phyloP scores from a whole-genome alignment of 1,140 invertebrate species.

The Aphis craccivora region DNA sequence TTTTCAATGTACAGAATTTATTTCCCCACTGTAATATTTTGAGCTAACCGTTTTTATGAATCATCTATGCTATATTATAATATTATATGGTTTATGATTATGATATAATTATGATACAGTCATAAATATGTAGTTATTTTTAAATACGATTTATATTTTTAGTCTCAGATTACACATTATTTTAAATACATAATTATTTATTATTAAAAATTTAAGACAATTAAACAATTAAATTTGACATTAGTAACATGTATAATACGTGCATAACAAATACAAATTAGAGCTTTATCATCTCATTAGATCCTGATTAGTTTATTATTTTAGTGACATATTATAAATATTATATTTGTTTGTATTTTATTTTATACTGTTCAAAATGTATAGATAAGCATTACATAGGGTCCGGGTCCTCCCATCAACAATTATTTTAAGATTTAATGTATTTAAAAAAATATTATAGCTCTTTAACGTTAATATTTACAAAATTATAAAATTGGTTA shows the following conservation, averaged over 20 bases:
- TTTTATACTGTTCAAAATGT: not conserved
- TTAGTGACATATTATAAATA: not conserved
- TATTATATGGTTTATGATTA: no score
- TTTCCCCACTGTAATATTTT: not conserved
- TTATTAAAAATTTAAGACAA: not conserved
- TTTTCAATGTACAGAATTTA: not conserved
- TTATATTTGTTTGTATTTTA: not conserved
- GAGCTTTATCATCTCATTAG: not conserved
- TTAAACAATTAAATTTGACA: not conserved
- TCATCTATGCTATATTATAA: not conserved
- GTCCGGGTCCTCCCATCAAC: no score
- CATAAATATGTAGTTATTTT: not conserved
- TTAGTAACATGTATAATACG: not conserved
- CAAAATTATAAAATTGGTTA: not conserved
- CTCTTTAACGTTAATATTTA: not conserved
- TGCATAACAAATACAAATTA: not conserved
- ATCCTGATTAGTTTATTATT: not conserved
- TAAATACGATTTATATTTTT: not conserved
- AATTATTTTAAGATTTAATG: no score
- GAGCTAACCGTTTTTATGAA: not conserved
- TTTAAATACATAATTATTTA: not conserved
- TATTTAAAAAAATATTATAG: not conserved
- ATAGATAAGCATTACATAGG: not conserved
- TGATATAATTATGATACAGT: not conserved
- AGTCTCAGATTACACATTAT: not conserved